Conservation (phyloP, 1,140 invertebrate species). For the Spodoptera frugiperda region DNA sequence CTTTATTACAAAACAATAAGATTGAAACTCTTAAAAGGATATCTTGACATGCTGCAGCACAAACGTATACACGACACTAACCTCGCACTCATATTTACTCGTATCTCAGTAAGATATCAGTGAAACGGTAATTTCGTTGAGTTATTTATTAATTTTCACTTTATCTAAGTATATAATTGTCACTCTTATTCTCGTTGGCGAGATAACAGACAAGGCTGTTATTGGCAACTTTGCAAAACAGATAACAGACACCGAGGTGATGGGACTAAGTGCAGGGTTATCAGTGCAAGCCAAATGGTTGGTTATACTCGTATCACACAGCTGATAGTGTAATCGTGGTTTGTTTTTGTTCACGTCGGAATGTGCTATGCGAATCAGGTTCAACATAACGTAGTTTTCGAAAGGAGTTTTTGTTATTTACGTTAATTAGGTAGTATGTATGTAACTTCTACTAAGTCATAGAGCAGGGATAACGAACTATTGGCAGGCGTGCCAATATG, state of each 20-base stretch:
- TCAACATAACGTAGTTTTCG: not conserved
- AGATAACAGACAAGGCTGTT: conserved; percentile 52
- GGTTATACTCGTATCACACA: conserved; percentile 64
- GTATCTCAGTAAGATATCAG: conserved; percentile 36
- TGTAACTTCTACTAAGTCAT: too few species aligned
- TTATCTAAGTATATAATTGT: conserved; percentile 63
- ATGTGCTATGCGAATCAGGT: conserved; percentile 9
- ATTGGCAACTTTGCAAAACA: conserved; percentile 79
- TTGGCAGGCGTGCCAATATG: too few species aligned
- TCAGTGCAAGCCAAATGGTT: conserved; percentile 65
- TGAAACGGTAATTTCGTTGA: conserved; percentile 45
- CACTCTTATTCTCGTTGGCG: conserved; percentile 58
- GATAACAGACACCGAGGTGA: conserved; percentile 69
- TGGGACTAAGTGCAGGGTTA: conserved; percentile 74
- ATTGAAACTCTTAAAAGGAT: too few species aligned
- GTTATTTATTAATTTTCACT: conserved; percentile 70
- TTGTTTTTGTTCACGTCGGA: conserved; percentile 49
- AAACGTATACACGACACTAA: conserved; percentile 1
- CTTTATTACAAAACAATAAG: too few species aligned
- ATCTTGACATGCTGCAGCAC: not conserved
- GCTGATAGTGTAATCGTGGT: conserved; percentile 65
- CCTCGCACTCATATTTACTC: conserved; percentile 27
- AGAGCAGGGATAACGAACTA: too few species aligned
- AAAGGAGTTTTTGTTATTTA: too few species aligned
- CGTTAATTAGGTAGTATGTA: too few species aligned